Evolutionary conservation across 1,140 invertebrate genomes (phyloP).

Genomic region (Euura lappo): DNA sequence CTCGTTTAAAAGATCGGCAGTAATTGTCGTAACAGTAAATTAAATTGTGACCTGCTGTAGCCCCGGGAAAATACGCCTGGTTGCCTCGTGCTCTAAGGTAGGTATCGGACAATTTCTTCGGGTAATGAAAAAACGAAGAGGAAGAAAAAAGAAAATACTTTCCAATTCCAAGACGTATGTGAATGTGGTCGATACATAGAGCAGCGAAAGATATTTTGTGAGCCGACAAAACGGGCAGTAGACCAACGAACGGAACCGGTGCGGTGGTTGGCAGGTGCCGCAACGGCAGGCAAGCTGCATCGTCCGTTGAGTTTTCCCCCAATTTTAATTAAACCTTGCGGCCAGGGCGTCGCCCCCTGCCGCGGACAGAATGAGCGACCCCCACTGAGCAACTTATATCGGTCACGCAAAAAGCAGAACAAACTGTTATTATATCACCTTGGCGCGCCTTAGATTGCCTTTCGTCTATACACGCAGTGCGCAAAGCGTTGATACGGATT

Average conservation of each 20-base stretch:
- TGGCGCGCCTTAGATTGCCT: neutral
- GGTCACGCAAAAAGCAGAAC: constrained; percentile 45
- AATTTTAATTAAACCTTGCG: constrained; percentile 51
- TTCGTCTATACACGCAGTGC: neutral
- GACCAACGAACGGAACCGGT: neutral
- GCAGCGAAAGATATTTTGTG: neutral
- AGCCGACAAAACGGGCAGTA: neutral
- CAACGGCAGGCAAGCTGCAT: constrained; percentile 20
- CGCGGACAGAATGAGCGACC: constrained; percentile 39
- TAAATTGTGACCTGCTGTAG: neutral
- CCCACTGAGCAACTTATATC: constrained; percentile 43
- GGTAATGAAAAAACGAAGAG: neutral
- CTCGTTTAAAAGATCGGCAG: constrained; percentile 6
- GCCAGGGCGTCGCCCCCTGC: constrained; percentile 38
- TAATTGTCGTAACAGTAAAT: constrained; percentile 7
- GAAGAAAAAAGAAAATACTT: neutral
- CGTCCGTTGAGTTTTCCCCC: constrained; percentile 26
- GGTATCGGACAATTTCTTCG: neutral
- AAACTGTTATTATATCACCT: constrained; percentile 27
- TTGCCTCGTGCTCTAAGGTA: neutral
- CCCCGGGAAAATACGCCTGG: neutral
- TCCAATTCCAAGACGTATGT: neutral
- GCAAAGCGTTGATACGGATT: neutral
- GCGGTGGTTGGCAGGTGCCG: constrained; percentile 14
- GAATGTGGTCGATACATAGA: neutral